Base-by-base conservation (phyloP, 1,140 invertebrate genomes). In the Eupeodes corollae region DNA sequence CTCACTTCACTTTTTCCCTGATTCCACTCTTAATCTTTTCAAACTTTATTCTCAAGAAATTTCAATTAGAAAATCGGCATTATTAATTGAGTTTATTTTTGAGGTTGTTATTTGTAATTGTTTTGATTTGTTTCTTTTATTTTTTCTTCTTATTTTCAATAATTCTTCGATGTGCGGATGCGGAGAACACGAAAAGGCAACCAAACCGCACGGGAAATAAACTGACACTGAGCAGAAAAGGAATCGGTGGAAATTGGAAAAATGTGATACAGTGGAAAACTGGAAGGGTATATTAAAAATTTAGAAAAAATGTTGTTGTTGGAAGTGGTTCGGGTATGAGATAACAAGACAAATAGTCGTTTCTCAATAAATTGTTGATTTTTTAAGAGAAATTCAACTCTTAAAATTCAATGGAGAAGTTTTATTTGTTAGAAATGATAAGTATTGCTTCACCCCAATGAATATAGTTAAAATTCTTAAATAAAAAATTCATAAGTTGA, bases 1-100 rank as follows among this genome's bases (percentile, higher is more conserved):
- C 37, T 50, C 31, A 16, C 34, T 44, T 34, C 39, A 41, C 39
- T 41, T 41, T 41, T 41, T 13, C 6, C 18, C 15, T 31, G n/a
- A n/a, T n/a, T 39, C 52, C 55, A 55, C 40, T 43, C 34, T 56
- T 19, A 46, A 31, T 54, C 35, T 50, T 52, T 53, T 51, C 31
- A 42, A 58, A 38, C 56, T 58, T 55, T 52, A 56, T 57, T 58
- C 56, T 59, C 58, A 61, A 61, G 61, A 56, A 61, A 59, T 61
- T 61, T 61, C 59, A 54, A 59, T 61, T 61, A 46, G 50, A 46
- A 42, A 41, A 16, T 16, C 35, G n/a, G 13, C n/a, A n/a, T 38
- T 38, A 16, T 38, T 38, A 3, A 38, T 38, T 46, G 15, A 26
- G 14, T 42, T 14, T 18, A 47, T 42, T 31, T 40, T 42, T 47